These are phyloP conservation scores for Tachysurus vachellii DNA, from an alignment of 2,113 vertebrate genomes.

Conservation along the genomic window DNA sequence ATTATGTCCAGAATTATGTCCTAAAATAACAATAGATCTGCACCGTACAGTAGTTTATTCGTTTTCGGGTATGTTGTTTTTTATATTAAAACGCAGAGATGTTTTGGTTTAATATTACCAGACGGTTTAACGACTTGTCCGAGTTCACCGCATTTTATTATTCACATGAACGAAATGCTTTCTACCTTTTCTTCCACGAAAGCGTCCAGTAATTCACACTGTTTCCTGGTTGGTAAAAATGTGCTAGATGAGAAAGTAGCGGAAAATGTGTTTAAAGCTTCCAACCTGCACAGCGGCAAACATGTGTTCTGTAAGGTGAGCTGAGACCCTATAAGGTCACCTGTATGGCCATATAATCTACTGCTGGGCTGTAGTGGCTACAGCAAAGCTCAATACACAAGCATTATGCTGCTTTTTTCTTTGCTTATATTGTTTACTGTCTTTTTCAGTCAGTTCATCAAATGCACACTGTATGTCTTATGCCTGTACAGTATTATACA, in stretches of 20 bases:
- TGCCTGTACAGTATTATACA: neutral
- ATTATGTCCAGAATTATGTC: neutral
- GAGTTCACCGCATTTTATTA: neutral
- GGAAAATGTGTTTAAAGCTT: conserved; percentile 25
- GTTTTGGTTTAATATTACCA: neutral
- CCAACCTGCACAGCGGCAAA: conserved; percentile 9
- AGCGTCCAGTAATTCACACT: neutral
- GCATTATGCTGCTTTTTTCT: neutral
- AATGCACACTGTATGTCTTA: neutral
- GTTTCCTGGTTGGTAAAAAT: neutral
- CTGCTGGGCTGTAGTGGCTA: neutral
- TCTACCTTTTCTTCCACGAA: neutral
- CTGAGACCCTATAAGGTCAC: neutral
- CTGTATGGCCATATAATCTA: neutral
- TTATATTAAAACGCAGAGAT: neutral
- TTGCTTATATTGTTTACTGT: neutral
- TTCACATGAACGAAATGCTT: neutral
- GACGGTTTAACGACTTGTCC: neutral
- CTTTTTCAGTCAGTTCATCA: neutral
- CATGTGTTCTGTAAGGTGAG: conserved; percentile 36
- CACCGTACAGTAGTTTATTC: neutral
- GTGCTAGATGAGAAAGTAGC: conserved; percentile 4
- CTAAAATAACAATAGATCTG: neutral
- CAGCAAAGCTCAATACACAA: neutral
- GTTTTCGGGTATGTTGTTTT: neutral